A percentile compares a stretch with the other conserved stretches of the same genome.
These are phyloP conservation scores for Drosophila micromelanica DNA, from an alignment of 1,140 invertebrate genomes.

Conservation along the genomic window DNA sequence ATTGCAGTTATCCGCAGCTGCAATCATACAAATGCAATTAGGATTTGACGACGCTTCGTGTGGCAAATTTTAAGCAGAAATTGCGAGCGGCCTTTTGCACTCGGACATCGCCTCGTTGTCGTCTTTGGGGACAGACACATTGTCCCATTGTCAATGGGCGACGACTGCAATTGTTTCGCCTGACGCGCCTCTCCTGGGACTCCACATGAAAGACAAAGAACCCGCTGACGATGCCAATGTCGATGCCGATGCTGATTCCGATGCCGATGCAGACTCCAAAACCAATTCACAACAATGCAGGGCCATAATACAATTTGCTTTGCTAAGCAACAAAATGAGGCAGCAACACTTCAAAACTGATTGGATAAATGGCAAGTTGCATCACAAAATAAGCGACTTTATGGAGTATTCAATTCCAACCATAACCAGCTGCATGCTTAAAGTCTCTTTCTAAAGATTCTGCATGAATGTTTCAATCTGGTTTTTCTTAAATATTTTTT, in stretches of 20 bases:
- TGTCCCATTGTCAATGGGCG: conserved; percentile 29
- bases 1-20: conserved; percentile 38
- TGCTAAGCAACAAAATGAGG: conserved; percentile 32
- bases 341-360: conserved; percentile 12
- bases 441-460: too few relatives aligned
- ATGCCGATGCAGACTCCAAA: background rate
- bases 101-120: conserved; percentile 10
- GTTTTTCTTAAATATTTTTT: too few relatives aligned
- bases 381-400: conserved; percentile 10
- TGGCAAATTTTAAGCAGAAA: conserved; percentile 60
- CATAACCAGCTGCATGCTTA: too few relatives aligned
- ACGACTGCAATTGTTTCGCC: conserved; percentile 4
- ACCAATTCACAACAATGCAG: conserved; percentile 1
- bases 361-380: conserved; percentile 3
- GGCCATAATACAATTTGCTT: conserved; percentile 27
- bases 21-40: conserved; percentile 80
- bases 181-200: conserved; percentile 19
- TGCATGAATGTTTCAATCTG: too few relatives aligned
- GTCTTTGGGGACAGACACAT: conserved; percentile 32
- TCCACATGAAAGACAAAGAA: conserved; percentile 48
- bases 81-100: conserved; percentile 13
- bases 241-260: background rate
- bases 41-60: conserved; percentile 70
- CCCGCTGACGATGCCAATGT: conserved; percentile 19
- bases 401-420: background rate